Percentiles rank a stretch among this genome's conserved stretches.
phyloP scores from a whole-genome alignment of 1,140 invertebrate genomes.

The Globodera ellingtonae region DNA sequence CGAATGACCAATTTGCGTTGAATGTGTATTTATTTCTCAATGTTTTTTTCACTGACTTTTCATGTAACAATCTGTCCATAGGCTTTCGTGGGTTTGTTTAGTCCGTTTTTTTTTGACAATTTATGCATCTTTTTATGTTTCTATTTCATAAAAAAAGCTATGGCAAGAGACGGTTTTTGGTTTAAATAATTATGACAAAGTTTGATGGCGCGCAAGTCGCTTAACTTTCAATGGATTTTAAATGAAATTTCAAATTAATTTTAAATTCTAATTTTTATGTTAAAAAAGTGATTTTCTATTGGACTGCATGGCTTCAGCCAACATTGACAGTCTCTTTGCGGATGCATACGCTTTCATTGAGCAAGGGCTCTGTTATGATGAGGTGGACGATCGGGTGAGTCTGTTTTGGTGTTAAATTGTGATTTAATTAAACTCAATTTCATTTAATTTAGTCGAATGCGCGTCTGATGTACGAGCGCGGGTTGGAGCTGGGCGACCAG shows the following conservation, averaged over 20 bases:
- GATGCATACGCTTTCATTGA: slow-evolving; percentile 37
- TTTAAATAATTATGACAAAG: not conserved
- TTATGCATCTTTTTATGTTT: not conserved
- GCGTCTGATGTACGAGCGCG: slow-evolving; percentile 31
- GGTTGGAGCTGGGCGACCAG: slow-evolving; percentile 22
- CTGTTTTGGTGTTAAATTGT: not conserved
- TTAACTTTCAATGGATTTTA: not conserved
- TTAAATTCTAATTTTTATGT: not conserved
- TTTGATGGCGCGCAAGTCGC: too few species aligned
- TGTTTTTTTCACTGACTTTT: not conserved
- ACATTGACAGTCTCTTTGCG: slow-evolving; percentile 28
- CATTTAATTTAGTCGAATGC: slow-evolving; percentile 20
- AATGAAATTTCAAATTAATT: slow-evolving; percentile 16
- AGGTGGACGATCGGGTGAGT: slow-evolving; percentile 29
- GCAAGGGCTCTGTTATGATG: slow-evolving; percentile 35
- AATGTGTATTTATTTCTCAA: not conserved
- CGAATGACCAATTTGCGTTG: not conserved
- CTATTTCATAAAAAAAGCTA: not conserved
- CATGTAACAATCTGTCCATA: not conserved
- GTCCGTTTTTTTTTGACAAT: not conserved
- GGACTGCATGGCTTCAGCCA: slow-evolving; percentile 10
- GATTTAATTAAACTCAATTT: not conserved
- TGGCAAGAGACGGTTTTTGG: not conserved
- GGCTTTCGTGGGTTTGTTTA: not conserved
- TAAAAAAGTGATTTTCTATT: not conserved